Conservation (phyloP, 1,140 invertebrate species). For the Saxidomus purpurata region DNA sequence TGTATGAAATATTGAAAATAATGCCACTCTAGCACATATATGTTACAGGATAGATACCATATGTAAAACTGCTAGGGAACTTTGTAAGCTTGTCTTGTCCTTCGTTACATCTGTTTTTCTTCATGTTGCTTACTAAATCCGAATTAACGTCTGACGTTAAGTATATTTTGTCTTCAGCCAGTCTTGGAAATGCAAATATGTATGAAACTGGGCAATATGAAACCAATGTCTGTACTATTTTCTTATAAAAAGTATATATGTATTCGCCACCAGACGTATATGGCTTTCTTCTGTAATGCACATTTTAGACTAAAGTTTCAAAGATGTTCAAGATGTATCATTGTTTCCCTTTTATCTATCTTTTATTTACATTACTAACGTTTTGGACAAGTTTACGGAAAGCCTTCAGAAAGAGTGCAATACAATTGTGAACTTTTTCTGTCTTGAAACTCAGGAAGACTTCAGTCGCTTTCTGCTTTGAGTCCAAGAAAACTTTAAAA, state of each 20-base stretch:
- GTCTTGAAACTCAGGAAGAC: no score
- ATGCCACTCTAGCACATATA: neutral
- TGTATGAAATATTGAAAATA: neutral
- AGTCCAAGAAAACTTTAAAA: neutral
- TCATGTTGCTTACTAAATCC: neutral
- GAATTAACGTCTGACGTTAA: neutral
- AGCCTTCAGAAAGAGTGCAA: no score
- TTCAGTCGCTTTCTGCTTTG: neutral
- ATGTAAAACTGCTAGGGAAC: neutral
- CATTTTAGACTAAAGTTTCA: no score
- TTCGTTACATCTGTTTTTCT: neutral
- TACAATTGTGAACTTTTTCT: no score
- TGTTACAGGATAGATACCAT: neutral
- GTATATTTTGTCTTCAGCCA: neutral
- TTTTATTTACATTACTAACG: no score
- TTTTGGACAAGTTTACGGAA: no score
- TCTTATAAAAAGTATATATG: no score
- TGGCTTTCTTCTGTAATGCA: no score
- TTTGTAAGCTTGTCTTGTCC: neutral
- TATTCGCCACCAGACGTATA: no score
- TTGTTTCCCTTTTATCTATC: no score
- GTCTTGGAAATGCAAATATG: neutral
- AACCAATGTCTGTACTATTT: neutral
- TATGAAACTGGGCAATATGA: neutral
- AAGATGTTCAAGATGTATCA: no score